Percentiles rank a stretch among this genome's conserved stretches.
Conservation (phyloP, 2,888 invertebrate species). For the Acanthoscelides obtectus region DNA sequence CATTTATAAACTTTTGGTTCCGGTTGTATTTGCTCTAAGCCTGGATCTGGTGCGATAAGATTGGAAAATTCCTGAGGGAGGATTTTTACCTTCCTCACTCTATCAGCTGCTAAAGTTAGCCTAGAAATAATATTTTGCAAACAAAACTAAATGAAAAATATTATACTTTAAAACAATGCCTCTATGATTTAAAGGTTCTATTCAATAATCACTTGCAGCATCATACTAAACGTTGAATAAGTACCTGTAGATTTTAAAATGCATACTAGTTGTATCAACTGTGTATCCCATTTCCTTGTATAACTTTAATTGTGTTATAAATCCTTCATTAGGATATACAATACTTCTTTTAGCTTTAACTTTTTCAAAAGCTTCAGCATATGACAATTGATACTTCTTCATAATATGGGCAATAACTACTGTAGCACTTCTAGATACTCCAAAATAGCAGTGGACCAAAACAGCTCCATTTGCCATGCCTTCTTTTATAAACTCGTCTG, state of each 20-base stretch:
- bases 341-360: constrained; percentile 69
- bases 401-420: constrained; percentile 83
- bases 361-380: constrained; percentile 63
- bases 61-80: constrained; percentile 73
- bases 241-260: constrained; percentile 66
- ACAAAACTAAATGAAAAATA: too few species aligned
- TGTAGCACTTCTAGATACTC: constrained; percentile 86
- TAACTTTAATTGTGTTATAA: constrained; percentile 71
- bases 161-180: too few species aligned
- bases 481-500: constrained; percentile 73
- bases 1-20: constrained; percentile 83
- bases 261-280: constrained; percentile 64
- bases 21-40: constrained; percentile 62
- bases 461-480: constrained; percentile 58
- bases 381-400: constrained; percentile 74
- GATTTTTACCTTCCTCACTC: constrained; percentile 77
- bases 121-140: constrained; percentile 72
- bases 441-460: constrained; percentile 88
- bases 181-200: too few species aligned
- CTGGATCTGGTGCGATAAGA: constrained; percentile 77
- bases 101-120: constrained; percentile 74
- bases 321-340: constrained; percentile 77
- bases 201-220: too few species aligned
- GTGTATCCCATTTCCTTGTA: constrained; percentile 74
- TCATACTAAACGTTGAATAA: too few species aligned